Evolutionary conservation across 1,140 invertebrate species (phyloP), one percentile per base, ranked within the genome.

Genomic region (Spodoptera litura): DNA sequence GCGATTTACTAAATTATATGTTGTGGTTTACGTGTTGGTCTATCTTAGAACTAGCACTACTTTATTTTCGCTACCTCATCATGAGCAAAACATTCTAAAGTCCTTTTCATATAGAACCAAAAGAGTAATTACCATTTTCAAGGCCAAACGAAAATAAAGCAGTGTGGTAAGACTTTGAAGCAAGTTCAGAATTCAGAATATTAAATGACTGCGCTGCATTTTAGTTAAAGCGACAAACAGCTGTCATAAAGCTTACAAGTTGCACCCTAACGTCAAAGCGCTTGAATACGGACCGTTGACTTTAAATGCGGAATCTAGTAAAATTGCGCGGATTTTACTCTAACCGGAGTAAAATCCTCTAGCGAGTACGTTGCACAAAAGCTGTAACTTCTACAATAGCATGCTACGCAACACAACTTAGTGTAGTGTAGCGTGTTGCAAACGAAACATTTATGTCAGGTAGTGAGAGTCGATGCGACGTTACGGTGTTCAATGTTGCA

Each of bases 1-100:
- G 66, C 64, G 55, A 38, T 75, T 62, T 75, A 53, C 15, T 20
- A 38, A 38, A 44, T 53, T 70, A 15, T 20, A 8, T 75, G 73
- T 75, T 62, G 49, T 52, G 73, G 38, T 52, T 27, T 75, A 20
- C 27, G 73, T 75, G 72, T 74, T 58, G 15, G 70, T 72, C 4
- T 38, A 56, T 38, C 55, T 51, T 72, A 25, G 52, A 72, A 44
- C n/a, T 35, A 44, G 38, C 38, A 58, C 53, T 70, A 9, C 49
- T 52, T 70, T 53, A 64, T 49, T 49, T 51, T 25, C 6, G 52
- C 6, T 15, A 27, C 66, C 49, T 53, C 25, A 49, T 12, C 4
- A 27, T 31, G 11, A 52, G 4, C 15, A 68, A 51, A 15, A 51
- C 9, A 5, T 10, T 0, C 49, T 53, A 31, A 44, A 44, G 31